These are phyloP conservation scores for Ranitomeya imitator DNA, from an alignment of 2,113 vertebrate genomes.

Conservation along the genomic window DNA sequence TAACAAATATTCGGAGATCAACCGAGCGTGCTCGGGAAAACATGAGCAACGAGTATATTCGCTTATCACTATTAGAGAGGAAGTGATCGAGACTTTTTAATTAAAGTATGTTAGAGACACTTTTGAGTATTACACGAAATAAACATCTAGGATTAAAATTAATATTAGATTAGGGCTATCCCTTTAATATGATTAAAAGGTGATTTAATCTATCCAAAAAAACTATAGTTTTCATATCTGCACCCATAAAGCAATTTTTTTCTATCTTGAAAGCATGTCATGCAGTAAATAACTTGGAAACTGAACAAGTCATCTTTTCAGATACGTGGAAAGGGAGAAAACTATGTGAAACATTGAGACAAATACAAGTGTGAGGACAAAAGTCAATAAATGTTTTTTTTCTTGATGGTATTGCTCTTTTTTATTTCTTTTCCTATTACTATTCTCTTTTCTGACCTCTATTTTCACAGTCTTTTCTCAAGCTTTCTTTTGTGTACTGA, in stretches of 20 bases:
- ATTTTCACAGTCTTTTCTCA: constrained; percentile 21
- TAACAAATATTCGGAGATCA: too few species aligned
- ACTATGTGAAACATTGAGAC: constrained; percentile 20
- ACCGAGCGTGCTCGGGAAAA: too few species aligned
- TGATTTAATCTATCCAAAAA: constrained; percentile 17
- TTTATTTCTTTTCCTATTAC: constrained; percentile 14
- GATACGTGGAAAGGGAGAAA: constrained; percentile 10
- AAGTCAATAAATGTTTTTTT: constrained; percentile 32
- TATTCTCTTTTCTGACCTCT: constrained; percentile 29
- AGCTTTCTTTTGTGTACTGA: constrained; percentile 10
- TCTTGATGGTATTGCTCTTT: background rate
- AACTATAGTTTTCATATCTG: background rate
- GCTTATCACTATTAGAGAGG: too few species aligned
- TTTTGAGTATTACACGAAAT: too few species aligned
- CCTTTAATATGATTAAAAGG: constrained; percentile 4
- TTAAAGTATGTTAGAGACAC: too few species aligned
- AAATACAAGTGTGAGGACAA: constrained; percentile 22
- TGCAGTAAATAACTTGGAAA: background rate
- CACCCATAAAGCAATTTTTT: background rate
- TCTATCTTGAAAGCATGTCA: constrained; percentile 15
- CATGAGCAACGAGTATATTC: too few species aligned
- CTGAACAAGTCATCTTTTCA: constrained; percentile 2
- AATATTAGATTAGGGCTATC: too few species aligned
- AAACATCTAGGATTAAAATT: too few species aligned
- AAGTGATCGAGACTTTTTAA: too few species aligned